phyloP scores from a whole-genome alignment of 2,888 invertebrate genomes.

The Diarsia dahlii region DNA sequence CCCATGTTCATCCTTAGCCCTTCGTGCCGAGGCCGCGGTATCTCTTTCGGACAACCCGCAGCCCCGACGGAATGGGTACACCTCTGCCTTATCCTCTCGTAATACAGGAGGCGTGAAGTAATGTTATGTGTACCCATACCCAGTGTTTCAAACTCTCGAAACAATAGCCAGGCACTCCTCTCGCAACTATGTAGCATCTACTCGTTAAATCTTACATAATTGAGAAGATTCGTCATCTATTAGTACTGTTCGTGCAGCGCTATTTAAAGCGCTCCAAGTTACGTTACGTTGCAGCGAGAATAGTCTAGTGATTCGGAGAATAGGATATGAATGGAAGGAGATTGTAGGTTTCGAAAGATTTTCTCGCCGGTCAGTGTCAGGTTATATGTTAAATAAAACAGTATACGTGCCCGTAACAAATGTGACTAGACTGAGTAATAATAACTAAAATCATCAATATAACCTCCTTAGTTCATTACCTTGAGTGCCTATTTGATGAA shows the following conservation, averaged over 20 bases:
- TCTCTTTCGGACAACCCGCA: no score
- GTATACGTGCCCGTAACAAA: no score
- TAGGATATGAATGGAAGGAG: not conserved
- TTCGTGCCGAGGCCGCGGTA: no score
- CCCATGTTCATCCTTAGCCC: no score
- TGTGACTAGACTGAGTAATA: no score
- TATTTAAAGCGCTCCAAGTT: slow-evolving; percentile 50
- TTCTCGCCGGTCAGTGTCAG: not conserved
- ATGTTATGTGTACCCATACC: no score
- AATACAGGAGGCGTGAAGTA: no score
- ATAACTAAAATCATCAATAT: no score
- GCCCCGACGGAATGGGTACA: no score
- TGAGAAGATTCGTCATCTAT: slow-evolving; percentile 59
- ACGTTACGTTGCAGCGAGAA: slow-evolving; percentile 29
- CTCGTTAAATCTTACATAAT: slow-evolving; percentile 56
- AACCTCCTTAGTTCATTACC: no score
- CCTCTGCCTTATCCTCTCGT: no score
- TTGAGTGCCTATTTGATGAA: no score
- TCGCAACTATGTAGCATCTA: slow-evolving; percentile 40
- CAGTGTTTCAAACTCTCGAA: slow-evolving; percentile 9
- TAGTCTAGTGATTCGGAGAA: slow-evolving; percentile 13
- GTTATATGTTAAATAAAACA: not conserved
- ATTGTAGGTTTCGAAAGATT: not conserved
- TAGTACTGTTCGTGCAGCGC: slow-evolving; percentile 51
- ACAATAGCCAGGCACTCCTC: slow-evolving; percentile 17